These are phyloP conservation scores for Lottia scabra DNA, from an alignment of 2,888 invertebrate genomes.

Conservation along the genomic window DNA sequence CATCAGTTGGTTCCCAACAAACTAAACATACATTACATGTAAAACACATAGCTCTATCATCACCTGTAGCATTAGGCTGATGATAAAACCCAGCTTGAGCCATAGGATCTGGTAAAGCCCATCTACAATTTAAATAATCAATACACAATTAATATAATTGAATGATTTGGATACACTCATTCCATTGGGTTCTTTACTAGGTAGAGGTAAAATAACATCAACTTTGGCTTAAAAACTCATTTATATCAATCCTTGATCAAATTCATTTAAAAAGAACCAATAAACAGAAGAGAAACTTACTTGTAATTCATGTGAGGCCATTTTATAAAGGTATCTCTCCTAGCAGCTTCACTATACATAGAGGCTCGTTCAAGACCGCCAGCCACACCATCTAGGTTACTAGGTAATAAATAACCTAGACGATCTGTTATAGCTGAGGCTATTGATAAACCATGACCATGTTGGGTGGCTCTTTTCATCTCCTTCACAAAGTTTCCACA, in stretches of 20 bases:
- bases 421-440: constrained; percentile 91
- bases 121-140: constrained; percentile 72
- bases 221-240: too few species aligned
- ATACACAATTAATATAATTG: not conserved
- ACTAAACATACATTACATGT: constrained; percentile 94
- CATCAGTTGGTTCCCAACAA: constrained; percentile 96
- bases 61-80: constrained; percentile 86
- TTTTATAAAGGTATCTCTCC: constrained; percentile 89
- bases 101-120: constrained; percentile 96
- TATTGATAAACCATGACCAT: constrained; percentile 87
- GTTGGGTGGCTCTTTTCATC: constrained; percentile 79
- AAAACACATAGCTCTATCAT: constrained; percentile 96
- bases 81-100: constrained; percentile 97
- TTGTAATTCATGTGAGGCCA: constrained; percentile 99
- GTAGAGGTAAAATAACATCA: too few species aligned
- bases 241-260: too few species aligned
- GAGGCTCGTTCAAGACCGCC: constrained; percentile 67
- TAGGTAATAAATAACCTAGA: constrained; percentile 67
- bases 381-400: constrained; percentile 42
- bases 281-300: constrained; percentile 70
- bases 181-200: too few species aligned
- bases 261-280: too few species aligned
- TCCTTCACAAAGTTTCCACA: constrained; percentile 85
- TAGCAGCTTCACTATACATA: constrained; percentile 93
- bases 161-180: not conserved